These are phyloP conservation scores for Palloptera scutellata DNA, from an alignment of 2,888 invertebrate genomes.

Conservation along the genomic window DNA sequence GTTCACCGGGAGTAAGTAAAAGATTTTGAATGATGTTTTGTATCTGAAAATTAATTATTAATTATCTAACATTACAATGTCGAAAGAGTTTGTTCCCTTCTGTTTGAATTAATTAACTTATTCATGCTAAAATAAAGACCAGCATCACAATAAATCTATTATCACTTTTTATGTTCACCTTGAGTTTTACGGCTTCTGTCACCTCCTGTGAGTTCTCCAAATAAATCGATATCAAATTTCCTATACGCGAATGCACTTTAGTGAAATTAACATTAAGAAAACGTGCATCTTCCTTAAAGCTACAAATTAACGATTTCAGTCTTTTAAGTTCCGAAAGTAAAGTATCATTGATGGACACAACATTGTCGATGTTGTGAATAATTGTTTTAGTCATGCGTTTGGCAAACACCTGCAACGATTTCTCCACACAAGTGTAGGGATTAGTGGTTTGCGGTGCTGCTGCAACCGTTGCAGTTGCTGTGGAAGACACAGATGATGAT, in stretches of 20 bases:
- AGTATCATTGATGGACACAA: slow-evolving; percentile 68
- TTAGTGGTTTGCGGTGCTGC: slow-evolving; percentile 52
- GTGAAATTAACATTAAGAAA: slow-evolving; percentile 73
- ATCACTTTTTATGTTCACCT: slow-evolving; percentile 42
- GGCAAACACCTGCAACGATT: slow-evolving; percentile 73
- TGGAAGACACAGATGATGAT: not conserved
- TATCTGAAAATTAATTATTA: slow-evolving; percentile 40
- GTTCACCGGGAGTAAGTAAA: slow-evolving; percentile 50
- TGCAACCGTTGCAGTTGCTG: slow-evolving; percentile 21
- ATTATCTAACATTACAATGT: not conserved
- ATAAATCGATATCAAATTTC: slow-evolving; percentile 71
- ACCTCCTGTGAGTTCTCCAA: slow-evolving; percentile 63
- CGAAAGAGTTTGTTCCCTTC: not conserved
- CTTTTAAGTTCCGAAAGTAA: slow-evolving; percentile 75
- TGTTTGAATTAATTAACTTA: too few relatives aligned
- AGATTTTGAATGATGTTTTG: slow-evolving; percentile 50
- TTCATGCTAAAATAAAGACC: too few relatives aligned
- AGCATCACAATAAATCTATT: too few relatives aligned
- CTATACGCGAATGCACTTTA: slow-evolving; percentile 72
- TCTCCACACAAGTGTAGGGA: slow-evolving; percentile 69
- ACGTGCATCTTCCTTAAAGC: slow-evolving; percentile 74
- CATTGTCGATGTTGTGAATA: slow-evolving; percentile 68
- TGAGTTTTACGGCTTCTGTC: slow-evolving; percentile 40
- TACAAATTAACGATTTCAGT: slow-evolving; percentile 72
- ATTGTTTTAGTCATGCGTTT: slow-evolving; percentile 74